Conservation (phyloP, 2,888 invertebrate species). For the Monoplex corrugatus region DNA sequence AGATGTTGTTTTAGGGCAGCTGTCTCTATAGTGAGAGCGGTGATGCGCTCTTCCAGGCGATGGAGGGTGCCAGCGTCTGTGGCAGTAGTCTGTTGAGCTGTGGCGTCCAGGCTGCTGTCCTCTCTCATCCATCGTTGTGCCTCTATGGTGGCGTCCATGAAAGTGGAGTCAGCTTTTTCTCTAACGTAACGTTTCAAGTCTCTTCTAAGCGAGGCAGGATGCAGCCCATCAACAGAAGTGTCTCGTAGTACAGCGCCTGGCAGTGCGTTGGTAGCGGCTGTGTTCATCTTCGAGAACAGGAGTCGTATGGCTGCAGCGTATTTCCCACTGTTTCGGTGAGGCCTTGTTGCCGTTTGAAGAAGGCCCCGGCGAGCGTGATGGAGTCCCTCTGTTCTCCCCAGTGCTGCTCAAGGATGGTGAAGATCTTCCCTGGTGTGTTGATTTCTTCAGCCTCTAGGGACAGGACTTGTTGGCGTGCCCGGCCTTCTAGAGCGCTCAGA, state of each 20-base stretch:
- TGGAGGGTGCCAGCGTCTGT: background rate
- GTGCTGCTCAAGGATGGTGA: background rate
- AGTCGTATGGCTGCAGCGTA: background rate
- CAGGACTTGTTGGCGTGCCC: background rate
- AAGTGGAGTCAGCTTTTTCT: background rate
- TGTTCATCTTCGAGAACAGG: background rate
- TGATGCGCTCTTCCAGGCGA: background rate
- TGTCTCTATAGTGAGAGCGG: no score
- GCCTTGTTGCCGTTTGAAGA: background rate
- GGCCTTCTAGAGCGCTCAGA: background rate
- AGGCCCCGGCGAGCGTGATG: background rate
- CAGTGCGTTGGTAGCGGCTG: background rate
- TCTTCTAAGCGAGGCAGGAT: background rate
- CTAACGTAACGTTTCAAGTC: constrained; percentile 2
- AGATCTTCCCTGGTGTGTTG: background rate
- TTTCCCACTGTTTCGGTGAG: background rate
- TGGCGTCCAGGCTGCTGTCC: background rate
- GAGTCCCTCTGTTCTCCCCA: background rate
- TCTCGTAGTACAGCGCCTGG: background rate
- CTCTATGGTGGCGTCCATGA: background rate
- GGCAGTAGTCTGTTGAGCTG: background rate
- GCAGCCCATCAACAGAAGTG: background rate
- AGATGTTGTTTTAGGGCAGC: no score
- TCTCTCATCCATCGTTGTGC: constrained; percentile 19
- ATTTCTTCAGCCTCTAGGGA: background rate